Evolutionary conservation across 2,797 vertebrate genomes (phyloP), one percentile per base, ranked within the genome.

Genomic region (Siniperca undulata): DNA sequence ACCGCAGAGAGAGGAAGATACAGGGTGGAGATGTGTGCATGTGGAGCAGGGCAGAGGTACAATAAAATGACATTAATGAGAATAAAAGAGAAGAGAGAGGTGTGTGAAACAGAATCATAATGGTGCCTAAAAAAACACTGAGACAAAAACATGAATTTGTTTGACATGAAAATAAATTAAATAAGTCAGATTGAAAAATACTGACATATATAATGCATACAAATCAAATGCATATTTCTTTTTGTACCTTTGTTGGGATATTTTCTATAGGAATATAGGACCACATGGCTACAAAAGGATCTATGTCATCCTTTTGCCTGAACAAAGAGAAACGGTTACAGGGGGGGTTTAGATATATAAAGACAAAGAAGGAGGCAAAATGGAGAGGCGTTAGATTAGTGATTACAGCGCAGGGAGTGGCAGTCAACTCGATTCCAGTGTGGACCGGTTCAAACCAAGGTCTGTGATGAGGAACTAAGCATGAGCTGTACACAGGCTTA

Each of bases 391-490:
- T 22, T 61, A 58, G 62, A 73, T 84, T 40, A 78, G 75, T 85
- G 83, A 87, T 85, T 74, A 79, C 79, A 82, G 67, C 0, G 48
- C 70, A 69, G 84, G 90, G 92, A 93, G 89, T 87, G 90, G 86
- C 88, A 34, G 80, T 50, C 71, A 24, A 77, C 84, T 69, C 44
- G 17, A 77, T 81, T 94, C 95, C 92, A 91, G 94, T 3, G 62
- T 78, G 91, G 90, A 95, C 95, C 72, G 89, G 94, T 95, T 95
- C 75, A 77, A 78, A 83, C 90, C 52, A 12, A 73, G 34, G 46
- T 61, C 82, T 85, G 72, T n/a, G 76, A 92, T 82, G 91, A 93
- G 93, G 92, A 94, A 95, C 85, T 81, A 77, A 91, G 87, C 85
- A 66, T 89, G 82, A 86, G 80, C 87, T 80, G 88, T 76, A 68